Evolutionary conservation across 2,797 vertebrate genomes (phyloP).

Genomic region (Neostethus bicornis): DNA sequence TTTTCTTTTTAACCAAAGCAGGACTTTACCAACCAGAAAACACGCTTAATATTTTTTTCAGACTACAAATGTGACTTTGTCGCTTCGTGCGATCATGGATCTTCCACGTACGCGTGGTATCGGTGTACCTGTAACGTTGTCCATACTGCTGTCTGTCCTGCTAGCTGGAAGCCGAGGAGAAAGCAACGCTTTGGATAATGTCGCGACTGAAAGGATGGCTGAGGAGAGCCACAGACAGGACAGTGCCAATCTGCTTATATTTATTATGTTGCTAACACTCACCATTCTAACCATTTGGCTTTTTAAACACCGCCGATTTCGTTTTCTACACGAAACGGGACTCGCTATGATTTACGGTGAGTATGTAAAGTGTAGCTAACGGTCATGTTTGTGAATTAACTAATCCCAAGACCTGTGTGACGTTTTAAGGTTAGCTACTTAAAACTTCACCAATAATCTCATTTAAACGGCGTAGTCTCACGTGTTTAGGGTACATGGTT

Average conservation of each 20-base stretch:
- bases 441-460: slow-evolving; percentile 13
- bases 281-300: slow-evolving; percentile 93
- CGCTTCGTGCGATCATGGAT: slow-evolving; percentile 43
- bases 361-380: slow-evolving; percentile 20
- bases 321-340: slow-evolving; percentile 89
- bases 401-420: slow-evolving; percentile 26
- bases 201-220: slow-evolving; percentile 88
- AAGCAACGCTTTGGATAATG: slow-evolving; percentile 83
- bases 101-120: slow-evolving; percentile 2
- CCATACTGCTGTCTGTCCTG: slow-evolving; percentile 40
- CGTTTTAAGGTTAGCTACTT: slow-evolving; percentile 25
- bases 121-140: slow-evolving; percentile 16
- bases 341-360: slow-evolving; percentile 93
- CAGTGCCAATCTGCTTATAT: slow-evolving; percentile 89
- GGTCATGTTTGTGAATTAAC: background rate
- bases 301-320: slow-evolving; percentile 88
- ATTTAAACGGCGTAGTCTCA: slow-evolving; percentile 12
- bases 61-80: slow-evolving; percentile 47
- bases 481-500: background rate
- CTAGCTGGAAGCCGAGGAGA: slow-evolving; percentile 62
- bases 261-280: slow-evolving; percentile 88
- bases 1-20: slow-evolving; percentile 11
- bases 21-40: background rate
- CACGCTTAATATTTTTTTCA: background rate
- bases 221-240: slow-evolving; percentile 90